Percentiles rank a stretch among this genome's conserved stretches.
phyloP scores from a whole-genome alignment of 2,113 vertebrate genomes.

The Microcebus ravelobensis region DNA sequence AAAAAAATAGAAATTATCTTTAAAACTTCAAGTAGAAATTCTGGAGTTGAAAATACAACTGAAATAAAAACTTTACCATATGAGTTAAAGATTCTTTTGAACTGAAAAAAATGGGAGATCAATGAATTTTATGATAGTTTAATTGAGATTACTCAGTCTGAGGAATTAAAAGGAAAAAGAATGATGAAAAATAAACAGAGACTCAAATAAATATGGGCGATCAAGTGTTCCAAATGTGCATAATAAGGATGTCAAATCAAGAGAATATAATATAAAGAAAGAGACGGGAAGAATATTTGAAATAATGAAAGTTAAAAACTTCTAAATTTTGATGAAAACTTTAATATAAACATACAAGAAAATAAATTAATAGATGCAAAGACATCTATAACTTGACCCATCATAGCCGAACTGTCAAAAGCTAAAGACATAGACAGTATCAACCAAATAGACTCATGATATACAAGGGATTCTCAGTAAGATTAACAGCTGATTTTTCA shows the following conservation, averaged over 20 bases:
- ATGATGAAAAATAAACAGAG: background rate
- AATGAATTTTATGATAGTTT: background rate
- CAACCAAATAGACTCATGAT: background rate
- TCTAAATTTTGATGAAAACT: background rate
- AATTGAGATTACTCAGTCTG: background rate
- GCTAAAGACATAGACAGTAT: background rate
- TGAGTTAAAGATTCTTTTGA: background rate
- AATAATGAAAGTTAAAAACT: background rate
- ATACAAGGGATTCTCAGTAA: background rate
- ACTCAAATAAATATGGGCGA: background rate
- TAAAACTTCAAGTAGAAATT: background rate
- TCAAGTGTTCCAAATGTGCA: background rate
- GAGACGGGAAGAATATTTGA: background rate
- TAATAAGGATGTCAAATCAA: background rate
- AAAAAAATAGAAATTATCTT: background rate
- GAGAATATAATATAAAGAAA: background rate
- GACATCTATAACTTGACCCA: background rate
- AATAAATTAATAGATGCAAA: background rate
- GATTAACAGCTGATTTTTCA: background rate
- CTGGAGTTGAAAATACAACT: background rate
- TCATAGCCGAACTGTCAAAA: background rate
- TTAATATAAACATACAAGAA: background rate
- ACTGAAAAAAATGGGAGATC: background rate
- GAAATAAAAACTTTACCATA: background rate
- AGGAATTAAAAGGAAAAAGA: background rate